Conservation (phyloP, 1,140 invertebrate species). For the Limonius californicus region DNA sequence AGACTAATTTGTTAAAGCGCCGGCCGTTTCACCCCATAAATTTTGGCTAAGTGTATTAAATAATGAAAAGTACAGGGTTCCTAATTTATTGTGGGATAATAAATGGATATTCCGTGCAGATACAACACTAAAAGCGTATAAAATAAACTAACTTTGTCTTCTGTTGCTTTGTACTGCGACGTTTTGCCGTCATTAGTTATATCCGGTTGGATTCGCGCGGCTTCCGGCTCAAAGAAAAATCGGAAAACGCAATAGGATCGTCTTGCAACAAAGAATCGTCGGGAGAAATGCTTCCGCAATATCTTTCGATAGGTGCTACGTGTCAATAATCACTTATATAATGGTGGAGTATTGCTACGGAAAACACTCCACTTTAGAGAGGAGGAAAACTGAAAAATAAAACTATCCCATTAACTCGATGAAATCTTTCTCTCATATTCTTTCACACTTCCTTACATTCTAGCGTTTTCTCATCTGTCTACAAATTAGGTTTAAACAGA, state of each 20-base stretch:
- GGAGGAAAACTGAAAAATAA: background rate
- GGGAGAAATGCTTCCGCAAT: background rate
- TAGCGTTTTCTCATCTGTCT: background rate
- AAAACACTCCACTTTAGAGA: background rate
- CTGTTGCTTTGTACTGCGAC: slow-evolving; percentile 27
- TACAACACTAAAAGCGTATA: slow-evolving; percentile 27
- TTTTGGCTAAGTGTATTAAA: background rate
- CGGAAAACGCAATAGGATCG: background rate
- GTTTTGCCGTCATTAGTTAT: slow-evolving; percentile 30
- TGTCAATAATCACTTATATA: background rate
- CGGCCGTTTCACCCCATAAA: slow-evolving; percentile 2
- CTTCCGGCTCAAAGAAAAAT: slow-evolving; percentile 21
- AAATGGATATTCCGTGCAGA: slow-evolving; percentile 23
- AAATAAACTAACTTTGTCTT: slow-evolving; percentile 26
- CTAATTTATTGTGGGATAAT: slow-evolving; percentile 22
- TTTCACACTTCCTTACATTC: too few species aligned
- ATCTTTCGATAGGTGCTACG: background rate
- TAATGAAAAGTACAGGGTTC: background rate
- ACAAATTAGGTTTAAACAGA: slow-evolving; percentile 34
- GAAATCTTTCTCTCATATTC: too few species aligned
- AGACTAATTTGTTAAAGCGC: slow-evolving; percentile 16
- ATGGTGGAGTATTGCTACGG: background rate
- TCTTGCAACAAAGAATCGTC: background rate
- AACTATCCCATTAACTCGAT: too few species aligned
- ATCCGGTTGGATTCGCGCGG: slow-evolving; percentile 31